Percentiles rank a stretch among this genome's conserved stretches.
phyloP scores from a whole-genome alignment of 1,140 invertebrate genomes.

The Eueides isabella region DNA sequence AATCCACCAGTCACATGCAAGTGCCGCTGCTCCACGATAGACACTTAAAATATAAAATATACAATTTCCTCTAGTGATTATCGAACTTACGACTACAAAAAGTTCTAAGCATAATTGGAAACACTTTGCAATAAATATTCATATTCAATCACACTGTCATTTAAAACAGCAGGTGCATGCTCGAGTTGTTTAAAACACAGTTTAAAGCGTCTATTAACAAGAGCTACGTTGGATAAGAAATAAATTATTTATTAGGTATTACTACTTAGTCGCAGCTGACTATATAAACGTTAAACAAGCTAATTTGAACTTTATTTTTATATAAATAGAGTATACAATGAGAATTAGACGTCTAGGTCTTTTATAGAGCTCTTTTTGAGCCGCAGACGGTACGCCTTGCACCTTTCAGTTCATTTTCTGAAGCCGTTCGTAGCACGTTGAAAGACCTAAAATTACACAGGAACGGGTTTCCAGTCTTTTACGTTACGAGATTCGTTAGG shows the following conservation, averaged over 20 bases:
- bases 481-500: conserved; percentile 30
- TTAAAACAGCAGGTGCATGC: conserved; percentile 21
- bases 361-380: conserved; percentile 28
- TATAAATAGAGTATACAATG: neutral
- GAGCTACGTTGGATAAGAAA: conserved; percentile 17
- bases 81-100: too few relatives aligned
- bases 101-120: too few relatives aligned
- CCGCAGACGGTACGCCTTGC: conserved; percentile 25
- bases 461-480: conserved; percentile 26
- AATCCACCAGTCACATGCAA: too few relatives aligned
- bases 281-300: neutral
- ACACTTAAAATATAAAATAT: too few relatives aligned
- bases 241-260: conserved; percentile 31
- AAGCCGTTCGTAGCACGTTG: conserved; percentile 27
- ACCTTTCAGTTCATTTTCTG: conserved; percentile 32
- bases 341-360: neutral
- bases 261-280: conserved; percentile 23
- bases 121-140: neutral
- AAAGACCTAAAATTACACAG: conserved; percentile 31
- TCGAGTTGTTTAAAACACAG: conserved; percentile 3
- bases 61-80: too few relatives aligned
- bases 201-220: conserved; percentile 22
- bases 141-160: neutral
- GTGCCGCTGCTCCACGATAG: too few relatives aligned
- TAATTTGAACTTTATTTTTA: neutral